Evolutionary conservation across 2,888 invertebrate species (phyloP).

Genomic region (Athripsodes cinereus): DNA sequence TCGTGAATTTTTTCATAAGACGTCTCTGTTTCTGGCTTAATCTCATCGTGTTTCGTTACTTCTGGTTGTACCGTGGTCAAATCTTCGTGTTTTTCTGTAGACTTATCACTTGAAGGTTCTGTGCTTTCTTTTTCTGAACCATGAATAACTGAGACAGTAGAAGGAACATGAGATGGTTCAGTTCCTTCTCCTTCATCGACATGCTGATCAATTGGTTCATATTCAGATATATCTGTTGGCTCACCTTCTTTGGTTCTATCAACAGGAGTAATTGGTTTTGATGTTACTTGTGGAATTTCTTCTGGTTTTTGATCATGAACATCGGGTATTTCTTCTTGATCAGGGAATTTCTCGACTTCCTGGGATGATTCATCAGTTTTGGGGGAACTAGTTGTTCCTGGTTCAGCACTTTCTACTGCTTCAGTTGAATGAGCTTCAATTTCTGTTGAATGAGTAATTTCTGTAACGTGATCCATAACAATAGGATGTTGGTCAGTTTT

Average conservation of each 20-base stretch:
- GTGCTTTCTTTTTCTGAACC: conserved; percentile 11
- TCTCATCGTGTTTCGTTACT: conserved; percentile 14
- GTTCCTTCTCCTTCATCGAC: not conserved
- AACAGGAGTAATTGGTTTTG: conserved; percentile 5
- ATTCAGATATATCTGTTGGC: conserved; percentile 11
- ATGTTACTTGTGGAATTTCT: conserved; percentile 7
- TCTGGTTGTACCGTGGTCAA: conserved; percentile 6
- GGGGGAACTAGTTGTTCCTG: not conserved
- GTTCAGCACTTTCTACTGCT: not conserved
- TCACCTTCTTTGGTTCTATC: not conserved
- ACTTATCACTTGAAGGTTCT: conserved; percentile 12
- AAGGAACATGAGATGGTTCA: no score
- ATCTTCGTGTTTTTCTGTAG: not conserved
- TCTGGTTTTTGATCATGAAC: conserved; percentile 7
- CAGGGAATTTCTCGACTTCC: not conserved
- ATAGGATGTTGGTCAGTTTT: conserved; percentile 3
- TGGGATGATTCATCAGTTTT: not conserved
- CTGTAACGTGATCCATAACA: conserved; percentile 8
- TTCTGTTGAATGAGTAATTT: not conserved
- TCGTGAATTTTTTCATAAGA: not conserved
- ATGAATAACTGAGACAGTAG: not conserved
- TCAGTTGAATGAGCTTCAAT: not conserved
- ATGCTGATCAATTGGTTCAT: conserved; percentile 13
- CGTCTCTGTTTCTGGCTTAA: not conserved
- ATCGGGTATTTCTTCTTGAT: not conserved